Evolutionary conservation across 2,888 invertebrate species (phyloP).

Genomic region (Bembecia ichneumoniformis): DNA sequence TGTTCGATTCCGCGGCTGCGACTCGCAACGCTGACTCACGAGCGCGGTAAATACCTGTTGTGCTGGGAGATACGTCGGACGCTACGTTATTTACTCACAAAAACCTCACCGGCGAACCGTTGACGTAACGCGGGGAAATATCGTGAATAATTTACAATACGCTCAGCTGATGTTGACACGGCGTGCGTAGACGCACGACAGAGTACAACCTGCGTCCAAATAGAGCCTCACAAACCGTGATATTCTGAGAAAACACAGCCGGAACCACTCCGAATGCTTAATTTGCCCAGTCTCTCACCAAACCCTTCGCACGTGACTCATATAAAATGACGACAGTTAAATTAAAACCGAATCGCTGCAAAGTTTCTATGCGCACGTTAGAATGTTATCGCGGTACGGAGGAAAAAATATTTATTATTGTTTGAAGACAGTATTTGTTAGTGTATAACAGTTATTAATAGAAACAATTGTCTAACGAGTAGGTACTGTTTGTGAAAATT

Average conservation of each 20-base stretch:
- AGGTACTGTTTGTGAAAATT: too few species aligned
- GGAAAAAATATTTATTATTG: constrained; percentile 27
- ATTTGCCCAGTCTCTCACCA: constrained; percentile 31
- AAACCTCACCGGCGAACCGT: constrained; percentile 15
- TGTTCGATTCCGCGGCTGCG: constrained; percentile 26
- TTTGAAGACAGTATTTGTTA: neutral
- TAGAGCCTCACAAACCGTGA: neutral
- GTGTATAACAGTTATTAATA: too few species aligned
- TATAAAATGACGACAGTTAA: constrained; percentile 70
- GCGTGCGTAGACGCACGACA: constrained; percentile 18
- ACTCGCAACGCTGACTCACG: constrained; percentile 23
- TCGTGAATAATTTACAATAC: constrained; percentile 29
- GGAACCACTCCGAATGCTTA: constrained; percentile 37
- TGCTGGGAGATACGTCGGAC: constrained; percentile 25
- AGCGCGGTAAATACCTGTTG: constrained; percentile 36
- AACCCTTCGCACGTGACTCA: constrained; percentile 49
- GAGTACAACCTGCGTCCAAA: neutral
- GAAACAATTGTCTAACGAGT: too few species aligned
- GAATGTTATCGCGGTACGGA: constrained; percentile 29
- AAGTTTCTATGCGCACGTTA: constrained; percentile 34
- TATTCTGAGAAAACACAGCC: constrained; percentile 24
- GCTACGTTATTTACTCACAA: constrained; percentile 8
- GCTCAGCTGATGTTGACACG: constrained; percentile 57
- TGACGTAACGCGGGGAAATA: constrained; percentile 43
- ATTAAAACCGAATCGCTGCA: constrained; percentile 49